Evolutionary conservation across 2,113 vertebrate species (phyloP).

Genomic region (Aix galericulata): DNA sequence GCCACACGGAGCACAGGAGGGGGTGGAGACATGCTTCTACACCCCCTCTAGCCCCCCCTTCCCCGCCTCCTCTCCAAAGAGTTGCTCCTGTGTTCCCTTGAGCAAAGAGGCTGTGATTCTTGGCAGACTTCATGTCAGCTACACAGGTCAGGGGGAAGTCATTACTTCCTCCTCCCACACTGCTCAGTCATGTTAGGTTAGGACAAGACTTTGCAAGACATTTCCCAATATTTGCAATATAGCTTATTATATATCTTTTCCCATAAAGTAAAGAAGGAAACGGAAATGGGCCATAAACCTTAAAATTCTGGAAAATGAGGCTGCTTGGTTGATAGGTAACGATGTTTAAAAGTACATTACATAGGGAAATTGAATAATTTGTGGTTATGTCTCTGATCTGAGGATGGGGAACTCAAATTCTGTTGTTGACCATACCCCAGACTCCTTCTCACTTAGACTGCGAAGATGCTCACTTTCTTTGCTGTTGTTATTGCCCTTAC

Average conservation of each 20-base stretch:
- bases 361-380: background rate
- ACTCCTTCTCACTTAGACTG: background rate
- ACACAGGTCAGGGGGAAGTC: constrained; percentile 69
- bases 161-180: constrained; percentile 68
- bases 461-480: background rate
- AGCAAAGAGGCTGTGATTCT: constrained; percentile 67
- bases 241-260: constrained; percentile 36
- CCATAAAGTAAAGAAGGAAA: constrained; percentile 41
- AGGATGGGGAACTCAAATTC: background rate
- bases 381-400: background rate
- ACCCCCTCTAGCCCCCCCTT: background rate
- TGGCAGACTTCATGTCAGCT: constrained; percentile 63
- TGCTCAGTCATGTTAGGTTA: constrained; percentile 59
- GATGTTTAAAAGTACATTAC: background rate
- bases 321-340: constrained; percentile 5
- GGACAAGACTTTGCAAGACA: constrained; percentile 27
- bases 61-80: background rate
- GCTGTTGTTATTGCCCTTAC: background rate
- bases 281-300: constrained; percentile 21
- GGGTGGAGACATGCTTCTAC: constrained; percentile 19
- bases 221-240: constrained; percentile 46
- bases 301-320: constrained; percentile 11
- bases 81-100: constrained; percentile 56
- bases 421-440: background rate
- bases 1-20: constrained; percentile 41